phyloP scores from a whole-genome alignment of 2,888 invertebrate genomes.

The Empis stercorea region DNA sequence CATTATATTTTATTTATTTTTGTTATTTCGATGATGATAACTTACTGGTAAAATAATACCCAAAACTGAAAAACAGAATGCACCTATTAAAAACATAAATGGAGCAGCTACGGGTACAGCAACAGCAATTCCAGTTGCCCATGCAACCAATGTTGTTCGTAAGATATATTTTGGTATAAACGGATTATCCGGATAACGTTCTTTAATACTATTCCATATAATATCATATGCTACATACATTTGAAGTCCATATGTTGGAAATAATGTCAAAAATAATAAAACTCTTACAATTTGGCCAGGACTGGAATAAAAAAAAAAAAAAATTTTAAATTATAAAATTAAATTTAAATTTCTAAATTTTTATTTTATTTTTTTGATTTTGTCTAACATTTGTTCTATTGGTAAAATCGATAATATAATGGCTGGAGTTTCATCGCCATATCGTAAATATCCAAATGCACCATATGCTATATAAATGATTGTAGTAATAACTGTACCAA shows the following conservation, averaged over 20 bases:
- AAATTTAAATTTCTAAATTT: background rate
- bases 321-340: background rate
- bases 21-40: too few relatives aligned
- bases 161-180: background rate
- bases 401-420: constrained; percentile 80
- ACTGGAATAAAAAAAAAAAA: constrained; percentile 35
- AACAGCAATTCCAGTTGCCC: constrained; percentile 60
- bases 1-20: too few relatives aligned
- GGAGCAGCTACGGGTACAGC: constrained; percentile 73
- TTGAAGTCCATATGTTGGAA: constrained; percentile 83
- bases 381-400: constrained; percentile 46
- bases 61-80: constrained; percentile 72
- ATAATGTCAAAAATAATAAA: constrained; percentile 71
- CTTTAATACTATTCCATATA: constrained; percentile 68
- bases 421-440: constrained; percentile 54
- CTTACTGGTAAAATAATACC: constrained; percentile 75
- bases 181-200: constrained; percentile 2
- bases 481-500: constrained; percentile 74
- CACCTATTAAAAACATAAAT: constrained; percentile 79
- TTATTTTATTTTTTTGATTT: too few relatives aligned
- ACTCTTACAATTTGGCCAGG: constrained; percentile 60
- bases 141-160: constrained; percentile 16
- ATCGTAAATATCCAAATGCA: constrained; percentile 79
- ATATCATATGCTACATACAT: constrained; percentile 93
- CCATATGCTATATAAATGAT: constrained; percentile 69